phyloP scores from a whole-genome alignment of 1,140 invertebrate genomes.

The Caenorhabditis brenneri region DNA sequence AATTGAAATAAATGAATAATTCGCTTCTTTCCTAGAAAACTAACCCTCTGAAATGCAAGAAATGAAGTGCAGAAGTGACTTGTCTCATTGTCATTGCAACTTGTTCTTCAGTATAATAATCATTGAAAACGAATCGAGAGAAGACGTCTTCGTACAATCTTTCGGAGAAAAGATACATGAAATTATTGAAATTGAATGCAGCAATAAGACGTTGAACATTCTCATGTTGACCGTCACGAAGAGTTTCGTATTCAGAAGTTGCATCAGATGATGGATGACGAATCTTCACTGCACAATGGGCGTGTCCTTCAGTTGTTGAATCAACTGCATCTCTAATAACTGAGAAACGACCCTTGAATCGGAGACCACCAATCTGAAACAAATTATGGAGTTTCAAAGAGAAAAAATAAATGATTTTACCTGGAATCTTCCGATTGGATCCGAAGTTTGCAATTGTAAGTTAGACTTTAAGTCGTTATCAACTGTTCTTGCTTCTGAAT shows the following conservation, averaged over 20 bases:
- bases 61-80: conserved; percentile 66
- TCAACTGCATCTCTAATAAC: conserved; percentile 68
- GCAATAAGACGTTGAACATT: conserved; percentile 68
- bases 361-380: conserved; percentile 53
- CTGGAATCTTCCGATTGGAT: conserved; percentile 65
- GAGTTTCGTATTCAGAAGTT: conserved; percentile 60
- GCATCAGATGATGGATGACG: conserved; percentile 37
- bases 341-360: conserved; percentile 67
- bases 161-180: conserved; percentile 66
- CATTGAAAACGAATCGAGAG: conserved; percentile 65
- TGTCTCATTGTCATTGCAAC: conserved; percentile 68
- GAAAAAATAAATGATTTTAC: not conserved
- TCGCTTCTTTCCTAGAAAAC: not conserved
- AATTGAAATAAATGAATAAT: conserved; percentile 74
- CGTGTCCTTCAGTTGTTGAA: conserved; percentile 57
- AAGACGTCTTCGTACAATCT: conserved; percentile 69
- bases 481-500: conserved; percentile 51
- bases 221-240: conserved; percentile 65
- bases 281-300: conserved; percentile 54
- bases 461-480: not conserved
- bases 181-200: conserved; percentile 58
- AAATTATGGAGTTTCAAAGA: not conserved
- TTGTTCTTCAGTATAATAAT: conserved; percentile 70
- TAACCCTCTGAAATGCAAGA: conserved; percentile 69
- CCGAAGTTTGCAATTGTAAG: conserved; percentile 52